Evolutionary conservation across 2,113 vertebrate genomes (phyloP).

Genomic region (Gadus chalcogrammus): DNA sequence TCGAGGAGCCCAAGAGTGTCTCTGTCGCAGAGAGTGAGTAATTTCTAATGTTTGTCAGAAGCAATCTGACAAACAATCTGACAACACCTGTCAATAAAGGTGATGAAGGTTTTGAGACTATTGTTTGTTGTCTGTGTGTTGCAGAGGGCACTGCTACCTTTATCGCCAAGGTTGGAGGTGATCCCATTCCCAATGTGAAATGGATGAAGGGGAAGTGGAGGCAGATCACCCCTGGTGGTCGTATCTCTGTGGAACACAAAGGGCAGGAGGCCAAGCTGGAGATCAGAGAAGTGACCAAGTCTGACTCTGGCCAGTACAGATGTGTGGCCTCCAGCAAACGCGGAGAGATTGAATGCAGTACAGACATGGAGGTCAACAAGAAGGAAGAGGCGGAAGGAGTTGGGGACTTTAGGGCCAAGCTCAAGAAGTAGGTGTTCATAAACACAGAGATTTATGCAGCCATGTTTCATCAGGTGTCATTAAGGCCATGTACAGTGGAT

Average conservation of each 20-base stretch:
- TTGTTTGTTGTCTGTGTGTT: slow-evolving; percentile 9
- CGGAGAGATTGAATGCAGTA: slow-evolving; percentile 89
- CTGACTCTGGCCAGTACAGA: slow-evolving; percentile 90
- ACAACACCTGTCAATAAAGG: neutral
- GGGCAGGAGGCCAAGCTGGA: slow-evolving; percentile 88
- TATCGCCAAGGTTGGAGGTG: slow-evolving; percentile 92
- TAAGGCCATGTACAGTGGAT: too few species aligned
- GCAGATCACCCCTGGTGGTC: slow-evolving; percentile 89
- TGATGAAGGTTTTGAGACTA: neutral
- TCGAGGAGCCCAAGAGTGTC: slow-evolving; percentile 84
- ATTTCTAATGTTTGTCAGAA: neutral
- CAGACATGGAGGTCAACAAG: slow-evolving; percentile 85
- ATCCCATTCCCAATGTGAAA: slow-evolving; percentile 93
- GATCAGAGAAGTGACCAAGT: slow-evolving; percentile 88
- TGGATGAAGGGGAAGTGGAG: slow-evolving; percentile 99
- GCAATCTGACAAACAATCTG: neutral
- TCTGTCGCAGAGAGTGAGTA: slow-evolving; percentile 88
- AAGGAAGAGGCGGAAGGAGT: slow-evolving; percentile 76
- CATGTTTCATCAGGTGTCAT: too few species aligned
- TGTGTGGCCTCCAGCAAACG: slow-evolving; percentile 90
- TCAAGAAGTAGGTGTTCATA: slow-evolving; percentile 85
- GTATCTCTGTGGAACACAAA: slow-evolving; percentile 85
- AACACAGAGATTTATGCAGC: neutral
- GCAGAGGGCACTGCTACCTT: slow-evolving; percentile 89
- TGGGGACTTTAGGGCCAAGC: slow-evolving; percentile 82